These are phyloP conservation scores for Otolemur crassicaudatus DNA, from an alignment of 2,797 vertebrate genomes.

Conservation along the genomic window DNA sequence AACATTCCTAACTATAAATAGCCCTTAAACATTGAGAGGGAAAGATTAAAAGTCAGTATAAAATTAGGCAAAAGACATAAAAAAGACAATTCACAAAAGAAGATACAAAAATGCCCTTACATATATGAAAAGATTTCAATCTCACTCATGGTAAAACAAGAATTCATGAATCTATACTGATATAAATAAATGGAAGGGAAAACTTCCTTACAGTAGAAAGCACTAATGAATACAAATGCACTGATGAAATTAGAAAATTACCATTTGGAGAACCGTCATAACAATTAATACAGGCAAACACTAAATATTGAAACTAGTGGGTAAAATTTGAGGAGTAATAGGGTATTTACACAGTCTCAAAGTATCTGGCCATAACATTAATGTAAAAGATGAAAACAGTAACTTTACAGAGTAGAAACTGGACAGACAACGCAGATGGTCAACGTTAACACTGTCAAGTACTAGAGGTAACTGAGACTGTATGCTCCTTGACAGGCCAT, in stretches of 20 bases:
- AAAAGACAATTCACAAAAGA: background rate
- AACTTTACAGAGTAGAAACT: background rate
- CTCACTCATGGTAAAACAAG: background rate
- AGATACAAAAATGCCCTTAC: background rate
- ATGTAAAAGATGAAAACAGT: background rate
- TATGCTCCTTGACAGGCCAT: background rate
- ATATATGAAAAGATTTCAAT: background rate
- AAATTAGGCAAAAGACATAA: background rate
- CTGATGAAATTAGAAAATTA: background rate
- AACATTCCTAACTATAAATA: constrained; percentile 21
- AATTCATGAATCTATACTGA: background rate
- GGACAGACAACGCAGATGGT: background rate
- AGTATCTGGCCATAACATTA: background rate
- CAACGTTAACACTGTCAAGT: background rate
- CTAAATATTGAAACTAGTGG: background rate
- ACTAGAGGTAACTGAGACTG: background rate
- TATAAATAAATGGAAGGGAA: background rate
- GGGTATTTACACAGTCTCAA: background rate
- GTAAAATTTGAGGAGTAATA: background rate
- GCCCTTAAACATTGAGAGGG: background rate
- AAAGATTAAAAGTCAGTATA: constrained; percentile 21
- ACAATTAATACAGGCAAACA: background rate
- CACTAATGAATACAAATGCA: background rate
- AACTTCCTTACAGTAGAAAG: constrained; percentile 4
- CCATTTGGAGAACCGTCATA: background rate